These are phyloP conservation scores for Scotopteryx bipunctaria DNA, from an alignment of 2,888 invertebrate genomes.

Conservation along the genomic window DNA sequence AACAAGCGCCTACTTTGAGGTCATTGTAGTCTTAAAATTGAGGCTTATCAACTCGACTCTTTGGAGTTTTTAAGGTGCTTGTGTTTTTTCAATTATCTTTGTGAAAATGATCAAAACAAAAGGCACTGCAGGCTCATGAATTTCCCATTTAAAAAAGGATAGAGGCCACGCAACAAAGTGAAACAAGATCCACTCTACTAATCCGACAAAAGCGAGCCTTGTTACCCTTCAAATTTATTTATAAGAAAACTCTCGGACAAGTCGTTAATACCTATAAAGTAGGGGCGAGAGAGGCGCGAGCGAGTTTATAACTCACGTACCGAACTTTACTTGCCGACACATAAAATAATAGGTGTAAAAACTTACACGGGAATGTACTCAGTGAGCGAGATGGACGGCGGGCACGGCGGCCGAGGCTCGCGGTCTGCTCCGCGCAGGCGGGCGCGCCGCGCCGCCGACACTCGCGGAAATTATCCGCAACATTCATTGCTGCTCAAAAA, in stretches of 20 bases:
- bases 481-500: conserved; percentile 36
- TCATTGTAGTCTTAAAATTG: background rate
- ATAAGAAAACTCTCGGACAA: conserved; percentile 84
- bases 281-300: conserved; percentile 83
- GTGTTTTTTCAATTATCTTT: conserved; percentile 1
- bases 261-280: conserved; percentile 84
- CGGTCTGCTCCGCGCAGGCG: conserved; percentile 32
- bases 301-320: conserved; percentile 84
- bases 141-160: conserved; percentile 73
- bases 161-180: conserved; percentile 80
- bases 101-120: conserved; percentile 49
- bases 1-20: background rate
- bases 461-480: conserved; percentile 36
- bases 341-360: conserved; percentile 84
- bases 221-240: conserved; percentile 84
- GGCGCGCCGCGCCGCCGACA: conserved; percentile 23
- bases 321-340: conserved; percentile 84
- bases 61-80: too few species aligned
- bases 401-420: conserved; percentile 26
- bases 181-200: conserved; percentile 83
- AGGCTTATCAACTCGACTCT: too few species aligned
- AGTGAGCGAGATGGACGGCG: conserved; percentile 80
- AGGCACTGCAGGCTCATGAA: conserved; percentile 59
- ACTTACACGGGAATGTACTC: conserved; percentile 84
- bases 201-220: conserved; percentile 84